Base-by-base conservation (phyloP, 2,888 invertebrate species). In the Calameuta idolon region DNA sequence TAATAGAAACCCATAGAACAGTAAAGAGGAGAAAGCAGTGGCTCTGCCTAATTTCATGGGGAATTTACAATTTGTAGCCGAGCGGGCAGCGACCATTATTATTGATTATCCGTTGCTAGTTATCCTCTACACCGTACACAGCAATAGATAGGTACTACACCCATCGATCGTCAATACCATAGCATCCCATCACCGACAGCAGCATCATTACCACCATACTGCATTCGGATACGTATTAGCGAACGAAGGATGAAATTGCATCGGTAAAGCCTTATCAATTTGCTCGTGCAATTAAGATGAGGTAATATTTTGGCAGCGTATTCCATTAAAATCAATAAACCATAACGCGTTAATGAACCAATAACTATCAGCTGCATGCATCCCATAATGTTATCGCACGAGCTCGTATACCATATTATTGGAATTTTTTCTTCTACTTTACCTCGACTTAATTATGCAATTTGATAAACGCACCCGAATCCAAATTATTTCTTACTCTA, bases 51-150 rank as follows among this genome's bases (percentile, higher is more conserved):
- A 87, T 85, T 87, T 85, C 85, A 85, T 80, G 82, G 84, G 37
- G 83, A 85, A 88, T 87, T 87, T 86, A 83, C 85, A 87, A 88
- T 88, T 88, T 86, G 85, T 83, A 80, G 81, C 76, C 76, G 77
- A 74, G 75, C 74, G 74, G 34, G 80, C 81, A 79, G 79, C 81
- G 79, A 75, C 82, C 78, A 76, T 81, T 78, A 82, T 87, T 83
- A 87, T 85, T 85, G 82, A 87, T 87, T 87, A 85, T 82, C 76
- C 81, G 81, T 82, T 85, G 79, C 55, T 55, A 55, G 55, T 55
- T 55, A 55, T 55, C 23, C 55, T 55, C 55, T 55, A 55, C 55
- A 55, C 55, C 55, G 55, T 55, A 55, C 55, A 55, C 55, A 55
- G 55, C 5, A 55, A 55, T 55, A 55, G 23, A 55, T 55, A 55